Evolutionary conservation across 2,888 invertebrate genomes (phyloP), one percentile per base, ranked within the genome.

Genomic region (Himalopsyche japonica): DNA sequence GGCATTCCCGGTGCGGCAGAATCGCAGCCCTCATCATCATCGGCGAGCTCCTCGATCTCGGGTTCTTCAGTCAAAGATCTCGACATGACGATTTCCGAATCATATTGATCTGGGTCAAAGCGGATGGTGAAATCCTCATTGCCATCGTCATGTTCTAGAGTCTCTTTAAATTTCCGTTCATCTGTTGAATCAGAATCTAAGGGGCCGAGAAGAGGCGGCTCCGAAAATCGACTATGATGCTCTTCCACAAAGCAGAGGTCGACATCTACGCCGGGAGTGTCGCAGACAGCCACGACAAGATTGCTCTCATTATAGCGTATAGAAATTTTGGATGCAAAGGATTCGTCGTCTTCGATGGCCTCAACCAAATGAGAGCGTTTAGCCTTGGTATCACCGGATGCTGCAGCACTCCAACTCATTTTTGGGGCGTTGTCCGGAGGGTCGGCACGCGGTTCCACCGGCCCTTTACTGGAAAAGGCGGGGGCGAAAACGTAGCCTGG

Each of bases 221-320:
- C 87, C 1, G 91, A 91, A 3, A 92, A 91, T 7, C 82, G 48
- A 24, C 84, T 84, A 86, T 92, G 92, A 86, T 92, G 92, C 88
- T 92, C 92, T 82, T 92, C 92, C 6, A 92, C 90, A 82, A 92
- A 92, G 87, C 90, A 91, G 12, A 92, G 88, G 27, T 70, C 70
- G 10, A 5, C 88, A 82, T 91, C 91, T 0, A 91, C 88, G 27
- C 82, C 77, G 1, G 92, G 92, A 1, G 90, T 89, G 86, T 92
- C 92, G 83, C 92, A 92, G 86, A 92, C 90, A 0, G 92, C 92
- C 76, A 92, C 91, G 89, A 92, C 90, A 57, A 92, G 91, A 88
- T 92, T 92, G 27, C 90, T 91, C 88, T 91, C 89, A 86, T 92
- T 92, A 84, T 92, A 92, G 20, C 92, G 81, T 88, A 88, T 86